A percentile compares a stretch with the other conserved stretches of the same genome.
These are phyloP conservation scores for Clistopyga incitator DNA, from an alignment of 2,888 invertebrate genomes.

Conservation along the genomic window DNA sequence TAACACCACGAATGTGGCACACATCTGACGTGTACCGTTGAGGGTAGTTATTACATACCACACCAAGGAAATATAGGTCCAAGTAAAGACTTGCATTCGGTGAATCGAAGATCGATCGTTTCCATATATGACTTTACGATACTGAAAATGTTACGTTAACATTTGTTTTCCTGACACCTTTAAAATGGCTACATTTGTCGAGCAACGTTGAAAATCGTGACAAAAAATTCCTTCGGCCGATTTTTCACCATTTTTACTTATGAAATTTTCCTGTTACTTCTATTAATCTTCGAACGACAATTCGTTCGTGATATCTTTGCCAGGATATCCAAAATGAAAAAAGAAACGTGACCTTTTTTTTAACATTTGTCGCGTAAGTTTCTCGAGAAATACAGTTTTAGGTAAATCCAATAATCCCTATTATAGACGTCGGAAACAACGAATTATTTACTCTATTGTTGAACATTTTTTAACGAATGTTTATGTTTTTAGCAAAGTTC, in stretches of 20 bases:
- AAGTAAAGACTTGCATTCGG: background rate
- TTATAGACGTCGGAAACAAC: too few relatives aligned
- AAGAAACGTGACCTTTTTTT: too few relatives aligned
- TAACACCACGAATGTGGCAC: constrained; percentile 11
- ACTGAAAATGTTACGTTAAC: background rate
- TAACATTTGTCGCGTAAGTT: too few relatives aligned
- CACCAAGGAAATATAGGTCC: constrained; percentile 9
- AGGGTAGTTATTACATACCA: constrained; percentile 23
- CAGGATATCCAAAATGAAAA: too few relatives aligned
- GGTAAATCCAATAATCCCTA: too few relatives aligned
- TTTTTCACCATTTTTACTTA: background rate
- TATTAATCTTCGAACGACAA: too few relatives aligned
- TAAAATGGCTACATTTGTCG: too few relatives aligned
- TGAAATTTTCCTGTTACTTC: background rate
- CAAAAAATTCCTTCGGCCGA: background rate
- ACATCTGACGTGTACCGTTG: constrained; percentile 24
- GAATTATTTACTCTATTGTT: too few relatives aligned
- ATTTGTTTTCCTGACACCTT: background rate
- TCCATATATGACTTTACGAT: constrained; percentile 1
- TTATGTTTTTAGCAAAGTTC: too few relatives aligned
- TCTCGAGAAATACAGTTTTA: too few relatives aligned
- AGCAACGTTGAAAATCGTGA: constrained; percentile 16
- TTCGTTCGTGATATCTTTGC: too few relatives aligned
- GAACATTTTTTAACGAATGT: too few relatives aligned
- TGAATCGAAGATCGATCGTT: constrained; percentile 15